Evolutionary conservation across 2,797 vertebrate species (phyloP), one percentile per base, ranked within the genome.

Genomic region (Novumbra hubbsi): DNA sequence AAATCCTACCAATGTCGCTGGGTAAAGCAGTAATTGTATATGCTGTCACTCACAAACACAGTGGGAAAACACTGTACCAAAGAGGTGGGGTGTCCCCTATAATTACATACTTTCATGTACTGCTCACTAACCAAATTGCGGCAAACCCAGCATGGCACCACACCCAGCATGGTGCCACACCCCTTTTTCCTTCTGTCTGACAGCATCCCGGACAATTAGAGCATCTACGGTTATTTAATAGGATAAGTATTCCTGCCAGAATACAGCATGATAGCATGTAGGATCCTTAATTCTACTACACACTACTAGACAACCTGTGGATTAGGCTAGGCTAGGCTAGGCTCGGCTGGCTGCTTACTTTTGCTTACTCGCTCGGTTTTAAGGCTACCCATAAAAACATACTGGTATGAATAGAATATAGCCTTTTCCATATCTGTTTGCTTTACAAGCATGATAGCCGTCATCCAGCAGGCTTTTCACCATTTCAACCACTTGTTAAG

Each of bases 221-320:
- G 9, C n/a, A 21, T 5, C 34, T 38, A 38, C 4, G 34, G 34
- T 3, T 38, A 21, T 55, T 55, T 11, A 9, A 11, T 21, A 9
- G 52, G 52, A 21, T 55, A 38, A 38, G 5, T 38, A 38, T 38
- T 38, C 34, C 34, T 38, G 34, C 5, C 34, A 38, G 5, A 38
- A 38, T 38, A 38, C 34, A 38, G 34, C 32, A 32, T 2, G 2
- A 32, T 32, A 32, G 32, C 34, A 38, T 38, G 4, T 6, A 38
- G 34, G 2, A 38, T 6, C 2, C 34, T n/a, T 55, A 19, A 19
- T 7, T 52, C 50, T 55, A 9, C 52, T 3, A 55, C 34, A 68
- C 66, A 68, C 66, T 68, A 21, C 64, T 5, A 41, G 66, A 12
- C 38, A n/a, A 68, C 66, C n/a, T 21, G 41, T 12, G 66, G 38